These are phyloP conservation scores for Tapirus terrestris DNA, from an alignment of 2,113 vertebrate species.

Conservation along the genomic window DNA sequence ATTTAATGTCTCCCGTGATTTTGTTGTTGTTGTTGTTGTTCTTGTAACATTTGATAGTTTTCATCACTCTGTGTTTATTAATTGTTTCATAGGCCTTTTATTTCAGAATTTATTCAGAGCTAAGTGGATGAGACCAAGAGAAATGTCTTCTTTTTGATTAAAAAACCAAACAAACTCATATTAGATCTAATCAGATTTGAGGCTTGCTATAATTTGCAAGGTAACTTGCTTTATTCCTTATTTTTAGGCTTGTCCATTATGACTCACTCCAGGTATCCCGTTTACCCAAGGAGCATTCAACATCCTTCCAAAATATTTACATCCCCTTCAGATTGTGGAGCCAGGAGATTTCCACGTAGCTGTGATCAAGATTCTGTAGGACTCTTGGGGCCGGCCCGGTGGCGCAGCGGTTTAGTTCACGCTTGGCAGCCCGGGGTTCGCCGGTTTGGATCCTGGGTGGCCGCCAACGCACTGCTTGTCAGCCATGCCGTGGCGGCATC, in stretches of 20 bases:
- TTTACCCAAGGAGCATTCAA: background rate
- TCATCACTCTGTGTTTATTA: background rate
- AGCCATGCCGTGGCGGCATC: too few relatives aligned
- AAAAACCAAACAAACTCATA: background rate
- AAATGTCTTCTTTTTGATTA: background rate
- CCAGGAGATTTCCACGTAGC: background rate
- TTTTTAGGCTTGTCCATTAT: background rate
- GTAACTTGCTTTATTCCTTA: background rate
- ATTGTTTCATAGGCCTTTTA: slow-evolving; percentile 15
- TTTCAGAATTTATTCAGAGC: slow-evolving; percentile 22
- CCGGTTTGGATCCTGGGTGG: too few relatives aligned
- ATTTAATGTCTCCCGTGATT: background rate
- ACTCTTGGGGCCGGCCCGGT: background rate
- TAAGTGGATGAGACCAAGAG: background rate
- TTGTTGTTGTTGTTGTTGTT: background rate
- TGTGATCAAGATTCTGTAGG: background rate
- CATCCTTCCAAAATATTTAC: background rate
- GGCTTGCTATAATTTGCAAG: background rate
- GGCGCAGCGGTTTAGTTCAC: too few relatives aligned
- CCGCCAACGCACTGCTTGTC: too few relatives aligned
- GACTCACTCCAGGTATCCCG: background rate
- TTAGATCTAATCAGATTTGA: background rate
- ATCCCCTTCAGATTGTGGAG: background rate
- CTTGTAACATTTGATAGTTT: background rate
- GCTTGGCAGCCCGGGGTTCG: too few relatives aligned